phyloP scores from a whole-genome alignment of 2,113 vertebrate genomes.

The Eurypyga helias region DNA sequence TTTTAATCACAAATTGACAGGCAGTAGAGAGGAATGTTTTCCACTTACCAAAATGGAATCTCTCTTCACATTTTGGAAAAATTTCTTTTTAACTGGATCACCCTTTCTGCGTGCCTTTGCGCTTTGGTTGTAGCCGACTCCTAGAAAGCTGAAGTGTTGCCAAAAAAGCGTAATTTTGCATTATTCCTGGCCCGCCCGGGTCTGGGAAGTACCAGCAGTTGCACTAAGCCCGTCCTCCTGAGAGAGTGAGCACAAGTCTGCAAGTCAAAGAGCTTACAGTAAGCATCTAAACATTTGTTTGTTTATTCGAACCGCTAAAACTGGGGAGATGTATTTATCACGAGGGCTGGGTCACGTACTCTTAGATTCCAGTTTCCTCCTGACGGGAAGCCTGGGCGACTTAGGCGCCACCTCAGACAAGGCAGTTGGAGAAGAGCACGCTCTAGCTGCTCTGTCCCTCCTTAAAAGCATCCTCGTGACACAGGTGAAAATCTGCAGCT shows the following conservation, averaged over 20 bases:
- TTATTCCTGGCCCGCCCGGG: not conserved
- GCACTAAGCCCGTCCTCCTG: slow-evolving; percentile 52
- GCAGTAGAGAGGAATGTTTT: not conserved
- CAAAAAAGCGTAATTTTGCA: slow-evolving; percentile 15
- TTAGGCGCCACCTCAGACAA: not conserved
- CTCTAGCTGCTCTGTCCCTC: not conserved
- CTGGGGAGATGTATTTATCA: not conserved
- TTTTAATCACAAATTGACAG: not conserved
- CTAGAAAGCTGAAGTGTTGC: slow-evolving; percentile 13
- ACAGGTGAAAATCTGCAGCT: not conserved
- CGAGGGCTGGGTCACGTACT: not conserved
- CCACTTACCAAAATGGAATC: not conserved
- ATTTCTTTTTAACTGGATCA: not conserved
- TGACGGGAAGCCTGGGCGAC: not conserved
- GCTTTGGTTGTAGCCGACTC: not conserved
- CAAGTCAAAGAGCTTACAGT: slow-evolving; percentile 49
- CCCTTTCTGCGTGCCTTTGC: slow-evolving; percentile 7
- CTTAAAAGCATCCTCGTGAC: not conserved
- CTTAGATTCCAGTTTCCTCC: not conserved
- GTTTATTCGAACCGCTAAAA: slow-evolving; percentile 50
- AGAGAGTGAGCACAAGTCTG: slow-evolving; percentile 40
- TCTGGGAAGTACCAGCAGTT: slow-evolving; percentile 28
- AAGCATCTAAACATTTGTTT: slow-evolving; percentile 64
- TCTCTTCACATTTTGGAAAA: not conserved
- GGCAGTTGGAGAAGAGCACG: not conserved